A percentile compares a stretch with the other conserved stretches of the same genome.
phyloP scores from a whole-genome alignment of 2,888 invertebrate genomes.

The Tortricodes alternella region DNA sequence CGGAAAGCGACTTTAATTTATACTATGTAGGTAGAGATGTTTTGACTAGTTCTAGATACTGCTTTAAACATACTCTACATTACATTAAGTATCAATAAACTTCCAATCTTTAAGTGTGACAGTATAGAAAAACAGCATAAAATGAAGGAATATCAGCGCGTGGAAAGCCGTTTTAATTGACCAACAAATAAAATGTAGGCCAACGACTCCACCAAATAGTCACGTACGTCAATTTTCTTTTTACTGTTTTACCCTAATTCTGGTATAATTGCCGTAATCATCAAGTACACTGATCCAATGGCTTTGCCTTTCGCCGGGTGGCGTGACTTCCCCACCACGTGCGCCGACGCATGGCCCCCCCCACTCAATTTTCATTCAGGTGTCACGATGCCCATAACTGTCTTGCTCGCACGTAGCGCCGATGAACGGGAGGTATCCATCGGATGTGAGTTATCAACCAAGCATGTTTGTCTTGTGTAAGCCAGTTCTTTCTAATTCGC shows the following conservation, averaged over 20 bases:
- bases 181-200: conserved; percentile 2
- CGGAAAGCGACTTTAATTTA: no score
- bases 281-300: conserved; percentile 7
- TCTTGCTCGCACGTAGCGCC: conserved; percentile 3
- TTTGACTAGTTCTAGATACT: no score
- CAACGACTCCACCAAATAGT: not conserved
- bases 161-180: not conserved
- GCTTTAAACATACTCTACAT: no score
- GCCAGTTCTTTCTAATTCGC: conserved; percentile 24
- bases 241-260: conserved; percentile 15
- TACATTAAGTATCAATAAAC: no score
- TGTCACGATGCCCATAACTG: conserved; percentile 1
- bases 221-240: not conserved
- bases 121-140: no score
- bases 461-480: conserved; percentile 20
- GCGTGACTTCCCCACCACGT: conserved; percentile 39
- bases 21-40: no score
- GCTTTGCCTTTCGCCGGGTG: conserved; percentile 42
- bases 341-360: conserved; percentile 32
- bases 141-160: no score
- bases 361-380: conserved; percentile 13
- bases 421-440: conserved; percentile 8
- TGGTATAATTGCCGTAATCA: conserved; percentile 17
- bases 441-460: conserved; percentile 7
- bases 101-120: no score